Base-by-base conservation (phyloP, 1,140 invertebrate species). In the Bathynomus jamesi region DNA sequence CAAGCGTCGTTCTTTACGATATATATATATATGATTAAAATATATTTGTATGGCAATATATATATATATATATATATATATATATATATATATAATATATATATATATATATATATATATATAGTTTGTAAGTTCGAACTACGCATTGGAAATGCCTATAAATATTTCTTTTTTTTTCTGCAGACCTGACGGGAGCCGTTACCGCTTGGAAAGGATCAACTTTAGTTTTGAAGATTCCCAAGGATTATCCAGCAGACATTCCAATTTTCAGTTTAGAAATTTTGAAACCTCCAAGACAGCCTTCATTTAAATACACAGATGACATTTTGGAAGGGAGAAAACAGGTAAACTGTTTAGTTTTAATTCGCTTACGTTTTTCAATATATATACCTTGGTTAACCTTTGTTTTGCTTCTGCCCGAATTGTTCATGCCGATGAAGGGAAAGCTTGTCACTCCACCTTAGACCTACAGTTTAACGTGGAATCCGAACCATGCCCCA, bases 71-170 rank as follows among this genome's bases (percentile, higher is more conserved):
- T 53, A 53, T 53, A 53, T 53, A 53, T 53, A 53, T 53, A 53
- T 53, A 53, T 53, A 53, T 53, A 53, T 53, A 53, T 53, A 53
- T 53, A 53, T 53, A 17, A 53, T 53, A 53, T 53, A 53, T 53
- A 53, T 53, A 53, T 53, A 53, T 53, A 53, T 53, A 53, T 53
- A 53, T 53, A 53, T 53, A 53, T 53, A 53, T 53, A 53, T 53
- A 53, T 53, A 53, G n/a, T n/a, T n/a, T n/a, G n/a, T n/a, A n/a
- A n/a, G n/a, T n/a, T n/a, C n/a, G n/a, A n/a, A n/a, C n/a, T n/a
- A n/a, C n/a, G n/a, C n/a, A n/a, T n/a, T 53, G 21, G 13, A 53
- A 17, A 53, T 53, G 21, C 21, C 13, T 53, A 53, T 53, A 53
- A 17, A 53, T 53, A 53, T 53, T 17, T 53, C 13, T 53, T 17